Conservation (phyloP, 2,797 vertebrate genomes). For the Otus scops region DNA sequence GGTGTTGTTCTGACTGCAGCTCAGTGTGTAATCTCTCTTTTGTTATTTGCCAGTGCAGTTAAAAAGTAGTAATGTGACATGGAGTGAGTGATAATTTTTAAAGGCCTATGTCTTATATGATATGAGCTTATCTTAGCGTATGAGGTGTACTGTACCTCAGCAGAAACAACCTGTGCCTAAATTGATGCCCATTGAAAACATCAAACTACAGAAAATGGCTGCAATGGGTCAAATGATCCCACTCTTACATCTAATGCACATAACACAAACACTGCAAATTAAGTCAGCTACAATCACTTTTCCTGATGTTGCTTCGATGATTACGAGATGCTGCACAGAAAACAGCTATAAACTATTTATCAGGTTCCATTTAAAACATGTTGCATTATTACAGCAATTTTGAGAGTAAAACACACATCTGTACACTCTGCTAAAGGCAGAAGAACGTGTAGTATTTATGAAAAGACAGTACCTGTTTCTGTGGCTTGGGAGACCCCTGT, state of each 20-base stretch:
- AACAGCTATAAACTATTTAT: neutral
- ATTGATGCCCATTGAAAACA: neutral
- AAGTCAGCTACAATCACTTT: neutral
- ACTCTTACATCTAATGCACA: neutral
- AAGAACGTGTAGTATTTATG: neutral
- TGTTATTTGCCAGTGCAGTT: neutral
- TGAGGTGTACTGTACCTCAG: neutral
- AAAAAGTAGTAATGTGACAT: neutral
- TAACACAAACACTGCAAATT: neutral
- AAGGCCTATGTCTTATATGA: neutral
- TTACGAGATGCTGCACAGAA: neutral
- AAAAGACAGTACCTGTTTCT: neutral
- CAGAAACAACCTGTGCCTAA: neutral
- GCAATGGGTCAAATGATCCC: neutral
- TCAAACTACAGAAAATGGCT: neutral
- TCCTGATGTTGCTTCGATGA: neutral
- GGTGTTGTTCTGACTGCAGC: neutral
- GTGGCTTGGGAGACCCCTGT: conserved; percentile 1
- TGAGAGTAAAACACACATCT: neutral
- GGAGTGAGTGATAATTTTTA: neutral
- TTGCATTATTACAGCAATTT: neutral
- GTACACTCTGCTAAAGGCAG: neutral
- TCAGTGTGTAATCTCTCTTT: neutral
- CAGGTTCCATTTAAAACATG: neutral
- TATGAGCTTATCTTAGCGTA: neutral